A percentile compares a stretch with the other conserved stretches of the same genome.
phyloP scores from a whole-genome alignment of 2,113 vertebrate species.

The Channa argus region DNA sequence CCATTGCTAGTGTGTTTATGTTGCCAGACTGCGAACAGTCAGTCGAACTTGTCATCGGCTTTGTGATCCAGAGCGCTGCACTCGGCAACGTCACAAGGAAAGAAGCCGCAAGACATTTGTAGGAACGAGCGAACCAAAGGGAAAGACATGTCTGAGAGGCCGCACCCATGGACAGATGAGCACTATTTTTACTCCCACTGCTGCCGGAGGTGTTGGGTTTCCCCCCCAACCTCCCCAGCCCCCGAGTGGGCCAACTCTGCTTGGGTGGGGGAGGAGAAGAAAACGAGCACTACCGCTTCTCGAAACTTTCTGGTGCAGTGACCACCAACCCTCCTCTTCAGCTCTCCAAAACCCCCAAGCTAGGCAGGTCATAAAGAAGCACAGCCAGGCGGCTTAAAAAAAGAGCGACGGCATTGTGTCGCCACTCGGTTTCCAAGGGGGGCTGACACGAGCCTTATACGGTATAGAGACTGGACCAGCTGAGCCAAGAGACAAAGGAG shows the following conservation, averaged over 20 bases:
- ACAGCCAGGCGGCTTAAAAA: constrained; percentile 65
- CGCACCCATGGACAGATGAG: constrained; percentile 77
- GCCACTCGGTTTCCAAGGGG: constrained; percentile 22
- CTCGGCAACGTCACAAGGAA: not conserved
- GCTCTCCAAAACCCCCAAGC: not conserved
- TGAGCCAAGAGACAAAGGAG: constrained; percentile 19
- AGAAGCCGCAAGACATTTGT: constrained; percentile 29
- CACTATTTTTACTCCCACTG: constrained; percentile 81
- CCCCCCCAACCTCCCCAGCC: constrained; percentile 51
- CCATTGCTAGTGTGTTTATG: not conserved
- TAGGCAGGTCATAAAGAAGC: constrained; percentile 52
- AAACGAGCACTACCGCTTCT: constrained; percentile 39
- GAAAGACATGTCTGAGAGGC: constrained; percentile 30
- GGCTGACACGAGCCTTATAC: constrained; percentile 70
- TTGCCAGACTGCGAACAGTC: not conserved
- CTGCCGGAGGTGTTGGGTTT: constrained; percentile 77
- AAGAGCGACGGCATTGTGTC: constrained; percentile 73
- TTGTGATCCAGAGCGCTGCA: not conserved
- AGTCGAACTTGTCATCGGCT: constrained; percentile 3
- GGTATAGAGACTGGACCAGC: constrained; percentile 39
- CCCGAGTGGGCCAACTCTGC: not conserved
- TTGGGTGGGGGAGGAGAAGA: constrained; percentile 17
- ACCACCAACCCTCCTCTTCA: not conserved
- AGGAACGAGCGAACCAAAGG: constrained; percentile 10
- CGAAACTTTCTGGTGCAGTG: constrained; percentile 49